Evolutionary conservation across 2,888 invertebrate species (phyloP).

Genomic region (Digitonthophagus gazella): DNA sequence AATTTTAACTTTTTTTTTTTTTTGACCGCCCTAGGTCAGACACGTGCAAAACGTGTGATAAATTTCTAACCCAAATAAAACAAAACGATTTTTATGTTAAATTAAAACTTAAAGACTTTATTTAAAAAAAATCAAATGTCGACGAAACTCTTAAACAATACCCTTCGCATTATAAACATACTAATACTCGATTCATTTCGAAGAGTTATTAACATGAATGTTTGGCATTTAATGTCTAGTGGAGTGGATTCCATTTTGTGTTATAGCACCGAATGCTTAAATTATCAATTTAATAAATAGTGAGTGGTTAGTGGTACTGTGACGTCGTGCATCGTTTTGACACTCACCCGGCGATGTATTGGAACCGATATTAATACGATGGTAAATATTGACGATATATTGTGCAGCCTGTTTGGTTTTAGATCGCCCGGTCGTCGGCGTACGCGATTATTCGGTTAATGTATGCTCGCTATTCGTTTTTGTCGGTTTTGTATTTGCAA

Average conservation of each 20-base stretch:
- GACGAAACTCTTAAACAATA: no score
- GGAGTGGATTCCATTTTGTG: neutral
- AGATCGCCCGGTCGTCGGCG: neutral
- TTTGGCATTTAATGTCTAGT: neutral
- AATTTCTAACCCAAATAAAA: constrained; percentile 13
- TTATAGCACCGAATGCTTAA: neutral
- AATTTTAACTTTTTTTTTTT: constrained; percentile 21
- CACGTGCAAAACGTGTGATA: constrained; percentile 19
- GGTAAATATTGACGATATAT: neutral
- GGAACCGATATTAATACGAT: neutral
- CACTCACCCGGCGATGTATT: neutral
- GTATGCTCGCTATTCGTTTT: neutral
- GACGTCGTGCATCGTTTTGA: neutral
- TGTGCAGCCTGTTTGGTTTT: neutral
- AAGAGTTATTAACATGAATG: neutral
- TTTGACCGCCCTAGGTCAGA: constrained; percentile 18
- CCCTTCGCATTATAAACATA: no score
- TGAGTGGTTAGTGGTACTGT: neutral
- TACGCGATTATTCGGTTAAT: neutral
- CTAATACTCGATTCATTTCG: neutral
- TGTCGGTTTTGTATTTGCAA: neutral
- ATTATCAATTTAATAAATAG: neutral
- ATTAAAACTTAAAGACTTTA: no score
- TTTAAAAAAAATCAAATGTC: no score
- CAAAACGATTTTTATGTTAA: no score